Base-by-base conservation (phyloP, 2,888 invertebrate species). In the Aleiodes leptofemur region DNA sequence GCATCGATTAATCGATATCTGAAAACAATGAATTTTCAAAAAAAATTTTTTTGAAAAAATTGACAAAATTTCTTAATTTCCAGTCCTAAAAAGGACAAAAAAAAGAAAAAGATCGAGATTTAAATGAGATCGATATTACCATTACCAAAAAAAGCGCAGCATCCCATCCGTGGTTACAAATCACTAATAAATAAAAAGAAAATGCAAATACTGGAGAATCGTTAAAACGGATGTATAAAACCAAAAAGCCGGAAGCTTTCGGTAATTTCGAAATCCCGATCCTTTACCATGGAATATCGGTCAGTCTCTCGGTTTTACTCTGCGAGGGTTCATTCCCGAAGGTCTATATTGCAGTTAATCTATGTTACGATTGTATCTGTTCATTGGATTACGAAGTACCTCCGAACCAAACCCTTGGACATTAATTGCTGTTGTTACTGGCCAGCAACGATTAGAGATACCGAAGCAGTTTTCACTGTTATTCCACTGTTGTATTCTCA, bases 331-430 rank as follows among this genome's bases (percentile, higher is more conserved):
- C 76, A 76, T 76, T 72, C 69, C 78, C 78, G 82, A 79, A 85
- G 87, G 86, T 87, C 86, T 86, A 86, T 87, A 87, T 86, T 87
- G 86, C 83, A 83, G 87, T 86, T 86, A 87, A 87, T 87, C 87
- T 86, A 86, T 87, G 87, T 86, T 84, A 81, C 84, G 87, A 87
- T 87, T 86, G 86, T 87, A 87, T 87, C 87, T 86, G 86, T 82
- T 87, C 87, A 87, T 87, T 86, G 86, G 87, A 84, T 84, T 86
- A 86, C 85, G 83, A 85, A 86, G 86, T 86, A 86, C 83, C 85
- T 78, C 79, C 82, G 85, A 85, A 84, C 84, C 84, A 84, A 85
- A 82, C 82, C 84, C 83, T 84, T 86, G 86, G 86, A 87, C 87
- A 86, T 87, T 87, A 87, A 87, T 86, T 86, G 87, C 84, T 85